Evolutionary conservation across 2,888 invertebrate genomes (phyloP).

Genomic region (Ichneumoninae sp.): DNA sequence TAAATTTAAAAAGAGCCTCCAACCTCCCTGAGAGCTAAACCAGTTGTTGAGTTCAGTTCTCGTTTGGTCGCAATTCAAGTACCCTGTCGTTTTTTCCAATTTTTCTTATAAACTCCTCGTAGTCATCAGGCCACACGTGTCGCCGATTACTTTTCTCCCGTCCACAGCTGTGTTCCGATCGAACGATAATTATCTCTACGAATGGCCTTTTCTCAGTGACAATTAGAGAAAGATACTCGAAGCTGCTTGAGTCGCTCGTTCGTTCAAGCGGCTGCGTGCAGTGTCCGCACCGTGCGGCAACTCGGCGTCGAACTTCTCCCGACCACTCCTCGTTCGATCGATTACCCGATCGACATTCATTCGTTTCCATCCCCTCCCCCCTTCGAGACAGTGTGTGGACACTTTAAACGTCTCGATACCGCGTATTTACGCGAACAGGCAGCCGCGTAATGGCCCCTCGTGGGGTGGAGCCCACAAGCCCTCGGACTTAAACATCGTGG

Average conservation of each 20-base stretch:
- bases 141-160: slow-evolving; percentile 51
- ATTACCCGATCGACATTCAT: background rate
- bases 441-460: slow-evolving; percentile 15
- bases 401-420: background rate
- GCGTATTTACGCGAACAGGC: background rate
- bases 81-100: slow-evolving; percentile 33
- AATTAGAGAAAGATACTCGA: slow-evolving; percentile 67
- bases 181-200: slow-evolving; percentile 74
- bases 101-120: slow-evolving; percentile 24
- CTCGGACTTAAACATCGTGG: background rate
- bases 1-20: slow-evolving; percentile 39
- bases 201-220: slow-evolving; percentile 69
- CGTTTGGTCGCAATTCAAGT: slow-evolving; percentile 51
- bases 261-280: slow-evolving; percentile 37
- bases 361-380: background rate
- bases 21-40: slow-evolving; percentile 37
- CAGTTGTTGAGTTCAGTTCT: slow-evolving; percentile 1
- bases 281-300: slow-evolving; percentile 34
- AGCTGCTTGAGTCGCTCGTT: slow-evolving; percentile 52
- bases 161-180: slow-evolving; percentile 64
- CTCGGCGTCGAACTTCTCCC: slow-evolving; percentile 41
- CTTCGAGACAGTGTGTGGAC: background rate
- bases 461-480: slow-evolving; percentile 1
- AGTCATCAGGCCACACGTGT: slow-evolving; percentile 64
- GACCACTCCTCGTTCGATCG: slow-evolving; percentile 30